Conservation (phyloP, 2,113 vertebrate species). For the Pholis gunnellus region DNA sequence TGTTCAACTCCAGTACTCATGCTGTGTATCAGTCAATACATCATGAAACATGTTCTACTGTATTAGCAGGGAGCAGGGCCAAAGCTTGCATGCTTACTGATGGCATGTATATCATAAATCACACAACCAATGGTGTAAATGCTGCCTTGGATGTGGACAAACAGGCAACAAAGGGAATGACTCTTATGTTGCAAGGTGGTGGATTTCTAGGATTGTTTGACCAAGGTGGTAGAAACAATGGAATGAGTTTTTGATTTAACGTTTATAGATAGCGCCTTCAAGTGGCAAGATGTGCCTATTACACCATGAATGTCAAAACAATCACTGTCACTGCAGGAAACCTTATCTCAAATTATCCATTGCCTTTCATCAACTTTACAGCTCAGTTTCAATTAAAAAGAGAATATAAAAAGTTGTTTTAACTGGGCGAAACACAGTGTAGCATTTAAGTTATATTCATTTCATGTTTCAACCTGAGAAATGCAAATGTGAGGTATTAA, state of each 20-base stretch:
- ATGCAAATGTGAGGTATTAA: constrained; percentile 12
- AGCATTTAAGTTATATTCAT: constrained; percentile 1
- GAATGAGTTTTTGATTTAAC: not conserved
- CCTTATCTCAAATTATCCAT: not conserved
- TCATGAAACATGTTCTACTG: not conserved
- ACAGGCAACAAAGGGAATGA: not conserved
- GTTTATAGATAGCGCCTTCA: constrained; percentile 47
- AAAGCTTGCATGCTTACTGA: not conserved
- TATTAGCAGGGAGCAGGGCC: not conserved
- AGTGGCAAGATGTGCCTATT: constrained; percentile 39
- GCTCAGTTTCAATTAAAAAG: not conserved
- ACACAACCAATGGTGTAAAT: not conserved
- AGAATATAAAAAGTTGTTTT: not conserved
- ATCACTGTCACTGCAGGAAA: not conserved
- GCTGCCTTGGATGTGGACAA: not conserved
- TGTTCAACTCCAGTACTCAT: not conserved
- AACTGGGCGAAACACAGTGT: not conserved
- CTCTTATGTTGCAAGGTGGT: not conserved
- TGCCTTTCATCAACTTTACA: not conserved
- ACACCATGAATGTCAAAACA: constrained; percentile 22
- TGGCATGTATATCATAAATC: not conserved
- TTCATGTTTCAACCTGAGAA: constrained; percentile 39
- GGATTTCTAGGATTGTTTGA: not conserved
- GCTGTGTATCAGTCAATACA: not conserved
- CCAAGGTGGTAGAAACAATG: not conserved